Evolutionary conservation across 1,140 invertebrate species (phyloP), one percentile per base, ranked within the genome.

Genomic region (Euura lappo): DNA sequence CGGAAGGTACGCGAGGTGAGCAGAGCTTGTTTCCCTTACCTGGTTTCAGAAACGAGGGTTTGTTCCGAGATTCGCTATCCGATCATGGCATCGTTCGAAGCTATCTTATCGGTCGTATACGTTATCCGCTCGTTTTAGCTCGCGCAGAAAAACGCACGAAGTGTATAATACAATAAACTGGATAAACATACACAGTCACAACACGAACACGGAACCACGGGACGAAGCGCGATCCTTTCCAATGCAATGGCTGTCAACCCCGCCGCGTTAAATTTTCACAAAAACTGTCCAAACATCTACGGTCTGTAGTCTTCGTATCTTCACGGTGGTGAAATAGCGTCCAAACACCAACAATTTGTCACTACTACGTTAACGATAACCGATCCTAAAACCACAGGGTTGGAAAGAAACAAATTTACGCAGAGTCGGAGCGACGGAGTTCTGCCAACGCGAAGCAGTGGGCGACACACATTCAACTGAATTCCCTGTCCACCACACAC

Each of bases 401-500:
- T 28, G 28, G 28, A 1, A 1, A 28, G 28, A 28, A 28, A 28
- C 0, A 28, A 28, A 28, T 28, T 60, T 8, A 60, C 51, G 51
- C 51, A 60, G 51, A 60, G 2, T 11, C 2, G 28, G 28, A 28
- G 28, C 28, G 3, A 60, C 10, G 2, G 51, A 60, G 51, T 60
- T 60, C 3, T 71, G 70, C 72, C 44, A 73, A 76, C 73, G 79
- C 69, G 78, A 75, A 75, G 74, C 44, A 64, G 60, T 4, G 46
- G 71, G 71, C 79, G 76, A 78, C 76, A 71, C 78, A 71, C 51
- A 60, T 78, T 76, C 75, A 72, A 81, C 80, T 82, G 76, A 71
- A 73, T 77, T 75, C 76, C 72, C 80, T 77, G 74, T 73, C 77
- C 74, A 79, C 75, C 72, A 65, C 47, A 51, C 8, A 10, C 70